Evolutionary conservation across 2,797 vertebrate genomes (phyloP).

Genomic region (Cygnus olor): DNA sequence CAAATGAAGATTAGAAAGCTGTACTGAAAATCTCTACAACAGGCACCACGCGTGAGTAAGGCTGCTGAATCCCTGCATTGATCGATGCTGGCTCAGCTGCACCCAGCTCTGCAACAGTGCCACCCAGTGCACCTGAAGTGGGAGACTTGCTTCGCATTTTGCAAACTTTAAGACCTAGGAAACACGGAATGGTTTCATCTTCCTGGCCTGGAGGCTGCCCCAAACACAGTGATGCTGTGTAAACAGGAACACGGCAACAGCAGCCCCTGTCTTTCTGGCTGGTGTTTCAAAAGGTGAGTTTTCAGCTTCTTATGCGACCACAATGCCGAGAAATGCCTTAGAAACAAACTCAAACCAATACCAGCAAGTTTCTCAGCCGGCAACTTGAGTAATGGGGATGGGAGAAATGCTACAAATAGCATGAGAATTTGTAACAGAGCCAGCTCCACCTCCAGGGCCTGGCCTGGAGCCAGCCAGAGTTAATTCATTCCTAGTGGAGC

Average conservation of each 20-base stretch:
- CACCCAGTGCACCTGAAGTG: neutral
- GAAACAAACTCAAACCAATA: neutral
- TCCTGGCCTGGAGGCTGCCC: neutral
- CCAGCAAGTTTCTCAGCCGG: neutral
- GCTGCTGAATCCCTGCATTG: neutral
- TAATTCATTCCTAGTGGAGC: neutral
- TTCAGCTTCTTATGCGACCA: neutral
- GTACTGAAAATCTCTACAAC: neutral
- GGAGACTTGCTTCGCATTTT: neutral
- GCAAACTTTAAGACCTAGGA: neutral
- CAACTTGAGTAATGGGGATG: neutral
- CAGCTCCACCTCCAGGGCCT: neutral
- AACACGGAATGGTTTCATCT: neutral
- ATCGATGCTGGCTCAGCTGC: neutral
- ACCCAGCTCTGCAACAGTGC: conserved; percentile 36
- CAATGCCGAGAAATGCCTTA: neutral
- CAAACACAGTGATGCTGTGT: neutral
- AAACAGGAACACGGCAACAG: neutral
- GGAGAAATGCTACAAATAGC: neutral
- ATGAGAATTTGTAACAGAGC: neutral
- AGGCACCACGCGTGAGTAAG: neutral
- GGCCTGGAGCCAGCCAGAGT: neutral
- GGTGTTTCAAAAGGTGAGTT: neutral
- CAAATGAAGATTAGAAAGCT: neutral
- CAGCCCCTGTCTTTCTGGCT: neutral